Base-by-base conservation (phyloP, 2,797 vertebrate genomes). In the Ceryle rudis region DNA sequence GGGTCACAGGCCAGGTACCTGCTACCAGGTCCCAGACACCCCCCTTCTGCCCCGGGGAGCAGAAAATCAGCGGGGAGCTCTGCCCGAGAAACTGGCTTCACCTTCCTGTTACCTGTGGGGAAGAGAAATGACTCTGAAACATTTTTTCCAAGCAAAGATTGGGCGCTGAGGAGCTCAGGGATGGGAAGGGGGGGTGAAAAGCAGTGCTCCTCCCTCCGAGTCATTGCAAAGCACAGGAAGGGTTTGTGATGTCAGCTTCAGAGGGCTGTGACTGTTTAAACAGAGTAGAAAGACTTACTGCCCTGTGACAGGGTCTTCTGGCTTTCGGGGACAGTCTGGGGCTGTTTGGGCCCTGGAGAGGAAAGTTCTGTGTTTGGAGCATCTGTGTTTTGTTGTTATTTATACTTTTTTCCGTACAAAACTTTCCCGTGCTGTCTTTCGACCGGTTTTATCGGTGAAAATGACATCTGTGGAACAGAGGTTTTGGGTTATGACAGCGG, bases 101-200 rank as follows among this genome's bases (percentile, higher is more conserved):
- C 17, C 10, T n/a, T 62, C 6, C 0, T 1, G 8, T 41, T 17
- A 13, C 39, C 33, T 20, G 10, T 3, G 5, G 20, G 14, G 49
- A 11, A n/a, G 16, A 70, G 42, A 49, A 58, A 10, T 17, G 4
- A 3, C 7, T 7, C n/a, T 12, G 17, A 51, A 69, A 39, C 13
- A 31, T 10, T 51, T 14, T 28, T 62, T 22, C 55, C 49, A 20
- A 26, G 9, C 37, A 15, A 22, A 31, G n/a, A 6, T 0, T 5
- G 28, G 77, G 61, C 80, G 37, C 29, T 14, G 73, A 46, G n/a
- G 35, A 20, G 23, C 47, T 25, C 7, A 0, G 46, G 60, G 71
- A 3, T 10, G 11, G 58, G 44, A 35, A 66, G 14, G 37, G 25
- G 54, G 23, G 21, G 41, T 16, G 26, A 2, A 54, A 70, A 60